Evolutionary conservation across 2,888 invertebrate genomes (phyloP).

Genomic region (Plagodis pulveraria): DNA sequence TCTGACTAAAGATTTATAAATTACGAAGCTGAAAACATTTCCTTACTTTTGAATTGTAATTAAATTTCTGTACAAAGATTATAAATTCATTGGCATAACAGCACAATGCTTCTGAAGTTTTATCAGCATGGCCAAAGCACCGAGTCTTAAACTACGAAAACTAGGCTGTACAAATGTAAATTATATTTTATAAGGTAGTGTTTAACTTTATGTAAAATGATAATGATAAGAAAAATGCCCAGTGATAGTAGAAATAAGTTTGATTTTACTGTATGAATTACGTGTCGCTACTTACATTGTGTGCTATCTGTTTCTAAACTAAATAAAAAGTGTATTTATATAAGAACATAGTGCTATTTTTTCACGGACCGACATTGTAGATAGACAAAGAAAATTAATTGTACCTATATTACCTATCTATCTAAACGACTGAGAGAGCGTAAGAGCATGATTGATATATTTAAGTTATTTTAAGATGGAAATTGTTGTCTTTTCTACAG

Average conservation of each 20-base stretch:
- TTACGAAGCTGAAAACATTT: conserved; percentile 19
- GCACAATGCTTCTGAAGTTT: conserved; percentile 37
- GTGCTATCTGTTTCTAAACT: conserved; percentile 68
- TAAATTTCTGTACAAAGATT: conserved; percentile 6
- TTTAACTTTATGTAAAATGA: conserved; percentile 56
- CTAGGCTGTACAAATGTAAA: conserved; percentile 77
- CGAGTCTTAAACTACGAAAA: conserved; percentile 58
- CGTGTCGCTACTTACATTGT: conserved; percentile 56
- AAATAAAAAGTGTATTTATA: conserved; percentile 51
- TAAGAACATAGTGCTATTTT: conserved; percentile 69
- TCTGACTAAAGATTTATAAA: conserved; percentile 9
- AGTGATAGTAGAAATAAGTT: conserved; percentile 83
- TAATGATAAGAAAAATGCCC: conserved; percentile 70
- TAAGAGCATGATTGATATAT: conserved; percentile 66
- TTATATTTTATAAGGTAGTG: conserved; percentile 50
- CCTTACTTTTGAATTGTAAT: conserved; percentile 4
- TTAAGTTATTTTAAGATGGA: conserved; percentile 75
- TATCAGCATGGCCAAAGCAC: conserved; percentile 79
- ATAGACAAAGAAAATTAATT: conserved; percentile 49
- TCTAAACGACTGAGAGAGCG: conserved; percentile 74
- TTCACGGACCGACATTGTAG: conserved; percentile 68
- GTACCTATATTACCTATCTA: conserved; percentile 58
- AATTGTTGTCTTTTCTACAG: conserved; percentile 81
- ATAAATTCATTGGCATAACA: conserved; percentile 27
- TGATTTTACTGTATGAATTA: conserved; percentile 53